Evolutionary conservation across 1,140 invertebrate genomes (phyloP).

Genomic region (Drosophila sucinea): DNA sequence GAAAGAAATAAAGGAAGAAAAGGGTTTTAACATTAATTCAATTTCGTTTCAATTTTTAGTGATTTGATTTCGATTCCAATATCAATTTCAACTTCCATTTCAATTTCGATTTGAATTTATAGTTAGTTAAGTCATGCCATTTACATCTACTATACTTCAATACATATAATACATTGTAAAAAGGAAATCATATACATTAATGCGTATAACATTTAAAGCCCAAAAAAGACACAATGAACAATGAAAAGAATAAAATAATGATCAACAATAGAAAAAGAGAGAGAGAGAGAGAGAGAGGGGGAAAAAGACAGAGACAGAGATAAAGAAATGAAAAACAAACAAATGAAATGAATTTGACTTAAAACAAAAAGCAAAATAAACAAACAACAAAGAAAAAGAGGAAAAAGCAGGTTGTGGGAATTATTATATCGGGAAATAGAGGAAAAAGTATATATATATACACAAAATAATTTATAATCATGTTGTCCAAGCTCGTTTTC

Average conservation of each 20-base stretch:
- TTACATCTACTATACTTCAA: conserved; percentile 3
- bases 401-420: not conserved
- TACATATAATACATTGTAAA: not conserved
- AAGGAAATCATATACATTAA: conserved; percentile 17
- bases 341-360: conserved; percentile 38
- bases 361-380: conserved; percentile 37
- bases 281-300: not conserved
- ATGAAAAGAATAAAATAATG: conserved; percentile 7
- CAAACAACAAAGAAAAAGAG: conserved; percentile 4
- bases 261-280: not conserved
- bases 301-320: not conserved
- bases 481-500: not conserved
- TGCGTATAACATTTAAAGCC: conserved; percentile 6
- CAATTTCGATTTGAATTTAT: not conserved
- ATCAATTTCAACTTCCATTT: not conserved
- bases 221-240: not conserved
- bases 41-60: not conserved
- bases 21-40: not conserved
- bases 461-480: not conserved
- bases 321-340: conserved; percentile 31
- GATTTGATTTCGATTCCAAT: not conserved
- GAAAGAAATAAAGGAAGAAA: conserved; percentile 18
- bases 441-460: conserved; percentile 13
- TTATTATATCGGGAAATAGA: not conserved
- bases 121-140: conserved; percentile 12